These are phyloP conservation scores for Dinothrombium tinctorium DNA, from an alignment of 1,140 invertebrate genomes.

Conservation along the genomic window DNA sequence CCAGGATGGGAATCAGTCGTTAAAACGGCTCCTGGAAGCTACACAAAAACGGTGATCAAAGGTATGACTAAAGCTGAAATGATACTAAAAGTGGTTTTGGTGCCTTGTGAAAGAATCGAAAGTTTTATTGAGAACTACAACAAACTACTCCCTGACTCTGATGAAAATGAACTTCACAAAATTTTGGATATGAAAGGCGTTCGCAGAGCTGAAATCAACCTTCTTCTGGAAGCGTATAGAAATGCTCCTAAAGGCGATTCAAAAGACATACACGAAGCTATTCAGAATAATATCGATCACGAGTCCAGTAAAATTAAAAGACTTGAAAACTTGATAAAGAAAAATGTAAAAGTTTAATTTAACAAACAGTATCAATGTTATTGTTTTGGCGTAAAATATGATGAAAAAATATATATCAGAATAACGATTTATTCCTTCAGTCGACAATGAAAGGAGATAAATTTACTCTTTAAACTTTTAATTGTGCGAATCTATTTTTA, in stretches of 20 bases:
- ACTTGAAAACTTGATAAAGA: constrained; percentile 50
- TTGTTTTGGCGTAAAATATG: too few relatives aligned
- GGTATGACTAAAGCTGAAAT: constrained; percentile 96
- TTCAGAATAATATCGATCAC: constrained; percentile 16
- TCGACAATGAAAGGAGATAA: too few relatives aligned
- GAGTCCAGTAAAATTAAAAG: constrained; percentile 45
- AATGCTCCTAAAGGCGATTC: neutral
- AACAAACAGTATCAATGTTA: too few relatives aligned
- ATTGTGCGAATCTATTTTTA: too few relatives aligned
- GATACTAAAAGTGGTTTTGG: constrained; percentile 94
- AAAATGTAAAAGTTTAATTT: too few relatives aligned
- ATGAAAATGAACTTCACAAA: constrained; percentile 73
- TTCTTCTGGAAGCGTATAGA: constrained; percentile 10
- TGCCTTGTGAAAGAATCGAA: constrained; percentile 44
- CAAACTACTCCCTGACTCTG: constrained; percentile 68
- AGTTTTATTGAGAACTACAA: constrained; percentile 71
- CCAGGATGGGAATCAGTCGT: constrained; percentile 75
- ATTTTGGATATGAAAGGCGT: constrained; percentile 82
- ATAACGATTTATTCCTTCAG: too few relatives aligned
- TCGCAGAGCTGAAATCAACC: constrained; percentile 25
- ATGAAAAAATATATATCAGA: too few relatives aligned
- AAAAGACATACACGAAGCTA: constrained; percentile 9
- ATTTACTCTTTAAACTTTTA: too few relatives aligned
- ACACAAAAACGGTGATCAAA: constrained; percentile 67
- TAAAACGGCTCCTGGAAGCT: constrained; percentile 25